phyloP scores from a whole-genome alignment of 2,113 vertebrate species.

The Eleginops maclovinus region DNA sequence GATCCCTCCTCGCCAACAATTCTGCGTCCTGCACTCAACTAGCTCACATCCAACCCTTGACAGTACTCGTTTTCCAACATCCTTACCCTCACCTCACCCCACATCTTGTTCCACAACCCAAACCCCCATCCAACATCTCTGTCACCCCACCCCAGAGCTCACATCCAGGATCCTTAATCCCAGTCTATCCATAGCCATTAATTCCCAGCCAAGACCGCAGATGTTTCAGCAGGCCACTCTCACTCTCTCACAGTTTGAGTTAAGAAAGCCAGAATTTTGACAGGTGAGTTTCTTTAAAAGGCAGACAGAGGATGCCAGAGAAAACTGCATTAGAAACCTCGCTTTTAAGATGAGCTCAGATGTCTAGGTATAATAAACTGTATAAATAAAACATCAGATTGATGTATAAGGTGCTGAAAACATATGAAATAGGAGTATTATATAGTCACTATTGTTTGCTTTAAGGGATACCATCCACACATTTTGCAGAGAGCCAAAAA shows the following conservation, averaged over 20 bases:
- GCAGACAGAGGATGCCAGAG: slow-evolving; percentile 25
- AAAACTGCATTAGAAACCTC: slow-evolving; percentile 39
- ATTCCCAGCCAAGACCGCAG: slow-evolving; percentile 71
- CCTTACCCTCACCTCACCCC: slow-evolving; percentile 42
- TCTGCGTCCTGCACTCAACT: slow-evolving; percentile 18
- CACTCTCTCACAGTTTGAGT: slow-evolving; percentile 58
- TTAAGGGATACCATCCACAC: not conserved
- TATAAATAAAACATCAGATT: slow-evolving; percentile 24
- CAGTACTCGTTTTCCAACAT: slow-evolving; percentile 24
- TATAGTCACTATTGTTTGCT: not conserved
- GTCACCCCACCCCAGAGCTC: slow-evolving; percentile 43
- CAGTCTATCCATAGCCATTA: slow-evolving; percentile 54
- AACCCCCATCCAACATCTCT: slow-evolving; percentile 29
- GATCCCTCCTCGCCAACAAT: slow-evolving; percentile 3
- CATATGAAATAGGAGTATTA: slow-evolving; percentile 7
- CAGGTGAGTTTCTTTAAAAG: slow-evolving; percentile 50
- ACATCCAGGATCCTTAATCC: slow-evolving; percentile 59
- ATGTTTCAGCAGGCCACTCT: slow-evolving; percentile 56
- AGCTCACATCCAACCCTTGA: slow-evolving; percentile 10
- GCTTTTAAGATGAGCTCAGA: slow-evolving; percentile 29
- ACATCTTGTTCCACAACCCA: slow-evolving; percentile 33
- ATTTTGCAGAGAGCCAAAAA: slow-evolving; percentile 7
- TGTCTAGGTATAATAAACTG: not conserved
- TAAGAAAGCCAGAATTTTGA: slow-evolving; percentile 46
- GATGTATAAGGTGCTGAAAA: slow-evolving; percentile 22